Percentiles rank a stretch among this genome's conserved stretches.
Conservation (phyloP, 2,888 invertebrate species). For the Strigamia crassipes region DNA sequence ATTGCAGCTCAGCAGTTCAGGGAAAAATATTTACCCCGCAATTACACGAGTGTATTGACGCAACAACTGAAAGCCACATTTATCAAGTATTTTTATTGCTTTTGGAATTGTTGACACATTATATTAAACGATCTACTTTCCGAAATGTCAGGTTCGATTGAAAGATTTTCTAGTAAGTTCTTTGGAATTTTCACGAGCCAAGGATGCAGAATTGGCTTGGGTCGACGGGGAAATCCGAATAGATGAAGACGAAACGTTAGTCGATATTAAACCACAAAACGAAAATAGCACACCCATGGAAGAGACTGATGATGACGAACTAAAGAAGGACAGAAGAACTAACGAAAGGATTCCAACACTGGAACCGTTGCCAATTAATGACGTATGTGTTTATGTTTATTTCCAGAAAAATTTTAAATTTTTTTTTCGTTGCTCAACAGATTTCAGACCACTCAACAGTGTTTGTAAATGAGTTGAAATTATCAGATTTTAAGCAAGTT, state of each 20-base stretch:
- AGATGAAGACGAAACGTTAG: constrained; percentile 53
- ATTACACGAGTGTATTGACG: constrained; percentile 79
- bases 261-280: constrained; percentile 33
- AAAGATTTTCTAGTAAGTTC: constrained; percentile 89
- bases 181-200: constrained; percentile 79
- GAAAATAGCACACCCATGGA: constrained; percentile 19
- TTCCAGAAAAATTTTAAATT: background rate
- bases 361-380: constrained; percentile 52
- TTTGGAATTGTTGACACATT: background rate
- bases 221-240: constrained; percentile 75
- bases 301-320: constrained; percentile 56
- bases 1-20: constrained; percentile 68
- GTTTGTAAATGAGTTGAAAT: constrained; percentile 89
- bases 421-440: constrained; percentile 54
- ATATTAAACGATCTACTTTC: background rate
- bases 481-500: constrained; percentile 87
- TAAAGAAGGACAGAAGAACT: background rate
- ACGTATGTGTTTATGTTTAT: constrained; percentile 40
- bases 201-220: constrained; percentile 95
- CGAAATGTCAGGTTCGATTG: constrained; percentile 72
- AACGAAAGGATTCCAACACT: constrained; percentile 52
- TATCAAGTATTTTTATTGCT: constrained; percentile 73
- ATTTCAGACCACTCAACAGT: constrained; percentile 77
- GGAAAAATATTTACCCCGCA: constrained; percentile 78
- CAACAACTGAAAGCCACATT: constrained; percentile 96